Percentiles rank a stretch among this genome's conserved stretches.
These are phyloP conservation scores for Cochlearius cochlearius DNA, from an alignment of 2,113 vertebrate genomes.

Conservation along the genomic window DNA sequence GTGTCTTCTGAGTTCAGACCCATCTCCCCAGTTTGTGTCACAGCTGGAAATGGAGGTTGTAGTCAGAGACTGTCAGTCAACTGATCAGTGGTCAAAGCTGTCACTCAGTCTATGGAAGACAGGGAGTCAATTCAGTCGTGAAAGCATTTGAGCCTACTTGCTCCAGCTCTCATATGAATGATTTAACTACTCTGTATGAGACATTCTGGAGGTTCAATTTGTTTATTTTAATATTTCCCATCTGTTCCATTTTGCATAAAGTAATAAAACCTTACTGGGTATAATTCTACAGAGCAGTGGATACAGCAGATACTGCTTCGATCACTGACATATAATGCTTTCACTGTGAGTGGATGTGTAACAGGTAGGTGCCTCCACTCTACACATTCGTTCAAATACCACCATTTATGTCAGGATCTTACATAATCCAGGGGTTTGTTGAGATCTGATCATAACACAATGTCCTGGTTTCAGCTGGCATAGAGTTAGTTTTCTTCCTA, in stretches of 20 bases:
- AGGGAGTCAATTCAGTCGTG: background rate
- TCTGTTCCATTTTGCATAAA: background rate
- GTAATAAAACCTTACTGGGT: background rate
- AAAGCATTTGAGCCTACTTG: background rate
- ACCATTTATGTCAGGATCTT: background rate
- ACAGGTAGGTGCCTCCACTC: background rate
- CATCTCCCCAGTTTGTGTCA: background rate
- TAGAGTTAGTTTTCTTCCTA: too few species aligned
- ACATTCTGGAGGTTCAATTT: background rate
- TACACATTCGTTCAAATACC: background rate
- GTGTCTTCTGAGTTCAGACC: background rate
- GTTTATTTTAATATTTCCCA: background rate
- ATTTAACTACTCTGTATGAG: background rate
- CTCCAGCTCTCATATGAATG: background rate
- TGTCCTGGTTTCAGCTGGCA: too few species aligned
- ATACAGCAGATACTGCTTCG: background rate
- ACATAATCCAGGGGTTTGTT: background rate
- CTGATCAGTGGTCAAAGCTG: background rate
- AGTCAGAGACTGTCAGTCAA: background rate
- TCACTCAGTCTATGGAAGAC: background rate
- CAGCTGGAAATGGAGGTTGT: background rate
- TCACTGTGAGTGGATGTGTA: background rate
- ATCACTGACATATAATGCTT: background rate
- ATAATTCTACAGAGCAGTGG: background rate
- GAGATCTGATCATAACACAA: background rate